These are phyloP conservation scores for Hemiprocne comata DNA, from an alignment of 2,113 vertebrate genomes.

Conservation along the genomic window DNA sequence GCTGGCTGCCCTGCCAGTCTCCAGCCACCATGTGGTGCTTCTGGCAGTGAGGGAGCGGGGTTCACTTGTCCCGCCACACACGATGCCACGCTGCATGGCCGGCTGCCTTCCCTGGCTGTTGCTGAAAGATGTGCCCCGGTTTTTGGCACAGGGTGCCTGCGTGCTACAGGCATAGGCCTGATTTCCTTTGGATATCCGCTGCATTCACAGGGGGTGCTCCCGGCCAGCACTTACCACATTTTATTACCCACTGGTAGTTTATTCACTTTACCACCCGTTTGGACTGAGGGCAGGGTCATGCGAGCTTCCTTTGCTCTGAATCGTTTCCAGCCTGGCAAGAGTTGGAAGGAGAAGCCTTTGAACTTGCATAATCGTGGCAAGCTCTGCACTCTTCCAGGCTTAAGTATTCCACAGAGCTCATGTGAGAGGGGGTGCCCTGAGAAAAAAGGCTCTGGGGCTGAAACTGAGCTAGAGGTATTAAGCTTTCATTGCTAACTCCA, in stretches of 20 bases:
- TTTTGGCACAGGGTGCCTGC: background rate
- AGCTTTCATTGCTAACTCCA: background rate
- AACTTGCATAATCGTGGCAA: background rate
- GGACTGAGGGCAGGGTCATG: background rate
- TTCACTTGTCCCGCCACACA: accelerated
- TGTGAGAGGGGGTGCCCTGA: background rate
- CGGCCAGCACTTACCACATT: background rate
- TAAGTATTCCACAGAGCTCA: background rate
- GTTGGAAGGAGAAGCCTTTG: background rate
- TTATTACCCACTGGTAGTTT: background rate
- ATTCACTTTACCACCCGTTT: accelerated
- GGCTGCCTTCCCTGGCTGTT: background rate
- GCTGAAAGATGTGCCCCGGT: accelerated
- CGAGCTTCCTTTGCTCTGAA: background rate
- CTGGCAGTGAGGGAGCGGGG: accelerated
- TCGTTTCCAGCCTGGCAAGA: background rate
- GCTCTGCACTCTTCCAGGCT: background rate
- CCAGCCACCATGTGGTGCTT: background rate
- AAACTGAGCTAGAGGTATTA: background rate
- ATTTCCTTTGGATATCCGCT: accelerated
- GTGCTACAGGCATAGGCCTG: background rate
- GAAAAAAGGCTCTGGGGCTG: background rate
- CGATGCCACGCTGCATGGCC: accelerated
- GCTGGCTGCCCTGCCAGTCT: background rate
- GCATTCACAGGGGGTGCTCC: accelerated